Percentiles rank a stretch among this genome's conserved stretches.
These are phyloP conservation scores for Nycticorax nycticorax DNA, from an alignment of 2,113 vertebrate genomes.

Conservation along the genomic window DNA sequence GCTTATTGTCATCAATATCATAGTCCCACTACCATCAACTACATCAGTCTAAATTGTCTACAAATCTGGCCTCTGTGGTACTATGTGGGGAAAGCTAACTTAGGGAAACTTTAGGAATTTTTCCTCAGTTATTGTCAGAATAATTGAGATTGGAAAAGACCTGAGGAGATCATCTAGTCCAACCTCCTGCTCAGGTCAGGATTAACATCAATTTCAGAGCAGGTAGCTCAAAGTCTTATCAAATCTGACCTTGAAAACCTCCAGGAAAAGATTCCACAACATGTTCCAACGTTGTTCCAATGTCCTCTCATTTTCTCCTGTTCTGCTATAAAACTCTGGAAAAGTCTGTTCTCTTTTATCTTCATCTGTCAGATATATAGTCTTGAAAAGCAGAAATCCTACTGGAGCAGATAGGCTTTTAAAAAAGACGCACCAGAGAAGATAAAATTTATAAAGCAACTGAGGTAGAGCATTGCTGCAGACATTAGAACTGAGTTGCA, in stretches of 20 bases:
- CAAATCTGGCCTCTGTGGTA: not conserved
- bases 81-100: not conserved
- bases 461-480: not conserved
- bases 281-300: not conserved
- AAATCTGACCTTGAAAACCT: not conserved
- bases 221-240: not conserved
- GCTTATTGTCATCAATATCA: not conserved
- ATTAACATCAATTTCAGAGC: not conserved
- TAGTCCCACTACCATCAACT: not conserved
- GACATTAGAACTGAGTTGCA: not conserved
- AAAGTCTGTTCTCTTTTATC: not conserved
- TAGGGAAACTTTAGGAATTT: not conserved
- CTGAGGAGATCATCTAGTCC: not conserved
- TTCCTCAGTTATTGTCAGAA: not conserved
- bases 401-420: not conserved
- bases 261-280: not conserved
- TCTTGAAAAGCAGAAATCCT: not conserved
- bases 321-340: not conserved
- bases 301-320: not conserved
- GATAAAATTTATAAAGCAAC: not conserved
- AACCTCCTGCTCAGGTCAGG: not conserved
- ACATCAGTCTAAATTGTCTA: not conserved
- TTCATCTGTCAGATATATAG: not conserved
- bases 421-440: not conserved
- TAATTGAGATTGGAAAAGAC: not conserved